Evolutionary conservation across 92 coral and sea anemone genomes (phyloP).

Genomic region (Phenganax marumi): DNA sequence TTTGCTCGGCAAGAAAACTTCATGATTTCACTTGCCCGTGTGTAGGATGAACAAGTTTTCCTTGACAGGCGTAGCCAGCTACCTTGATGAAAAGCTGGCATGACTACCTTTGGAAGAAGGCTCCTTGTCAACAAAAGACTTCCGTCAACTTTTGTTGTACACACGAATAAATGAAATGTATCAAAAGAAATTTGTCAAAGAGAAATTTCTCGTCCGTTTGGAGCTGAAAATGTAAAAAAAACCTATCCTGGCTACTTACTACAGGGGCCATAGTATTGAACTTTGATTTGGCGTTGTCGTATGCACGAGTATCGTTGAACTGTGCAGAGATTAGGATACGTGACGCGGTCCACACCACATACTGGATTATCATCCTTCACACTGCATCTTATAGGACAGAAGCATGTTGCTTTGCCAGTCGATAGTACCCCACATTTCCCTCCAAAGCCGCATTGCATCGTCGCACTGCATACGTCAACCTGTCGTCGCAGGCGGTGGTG

Average conservation of each 20-base stretch:
- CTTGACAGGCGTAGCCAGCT: too few species aligned
- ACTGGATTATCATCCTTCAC: slow-evolving; percentile 24
- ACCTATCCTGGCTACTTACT: slow-evolving; percentile 9
- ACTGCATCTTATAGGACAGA: slow-evolving; percentile 36
- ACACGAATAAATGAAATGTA: too few species aligned
- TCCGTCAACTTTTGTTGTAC: too few species aligned
- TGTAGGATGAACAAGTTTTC: too few species aligned
- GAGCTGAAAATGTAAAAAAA: too few species aligned
- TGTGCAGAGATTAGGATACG: slow-evolving; percentile 34
- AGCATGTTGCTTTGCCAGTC: slow-evolving; percentile 27
- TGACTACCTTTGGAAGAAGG: too few species aligned
- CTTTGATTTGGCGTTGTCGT: slow-evolving; percentile 26
- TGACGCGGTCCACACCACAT: slow-evolving; percentile 37
- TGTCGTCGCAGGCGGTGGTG: slow-evolving; percentile 30
- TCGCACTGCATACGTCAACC: slow-evolving; percentile 10
- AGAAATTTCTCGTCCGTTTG: too few species aligned
- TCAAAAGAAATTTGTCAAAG: too few species aligned
- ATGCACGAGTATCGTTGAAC: slow-evolving; percentile 34
- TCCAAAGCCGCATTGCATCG: slow-evolving; percentile 15
- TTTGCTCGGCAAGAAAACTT: too few species aligned
- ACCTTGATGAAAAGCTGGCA: too few species aligned
- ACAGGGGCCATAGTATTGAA: slow-evolving; percentile 30
- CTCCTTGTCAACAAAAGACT: too few species aligned
- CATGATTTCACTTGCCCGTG: too few species aligned
- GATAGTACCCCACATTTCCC: slow-evolving; percentile 29